phyloP scores from a whole-genome alignment of 2,113 vertebrate genomes.

The Todiramphus chloris region DNA sequence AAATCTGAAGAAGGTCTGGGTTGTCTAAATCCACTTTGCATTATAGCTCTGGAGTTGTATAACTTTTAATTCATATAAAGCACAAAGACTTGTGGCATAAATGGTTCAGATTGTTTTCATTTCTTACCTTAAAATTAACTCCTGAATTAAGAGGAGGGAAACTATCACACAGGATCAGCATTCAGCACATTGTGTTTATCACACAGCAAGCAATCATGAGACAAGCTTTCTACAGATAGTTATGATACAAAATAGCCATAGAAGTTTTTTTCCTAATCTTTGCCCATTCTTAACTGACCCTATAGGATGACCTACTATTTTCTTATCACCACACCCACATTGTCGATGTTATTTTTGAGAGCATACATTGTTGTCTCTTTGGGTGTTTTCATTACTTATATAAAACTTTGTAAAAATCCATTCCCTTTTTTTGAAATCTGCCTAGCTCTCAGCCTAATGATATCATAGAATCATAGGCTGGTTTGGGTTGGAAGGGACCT shows the following conservation, averaged over 20 bases:
- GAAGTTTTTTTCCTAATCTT: background rate
- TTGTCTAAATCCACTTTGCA: background rate
- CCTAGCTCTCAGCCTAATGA: background rate
- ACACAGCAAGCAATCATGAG: background rate
- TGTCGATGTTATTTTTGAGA: background rate
- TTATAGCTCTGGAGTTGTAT: background rate
- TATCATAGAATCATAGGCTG: too few species aligned
- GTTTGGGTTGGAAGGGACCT: too few species aligned
- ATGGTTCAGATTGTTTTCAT: background rate
- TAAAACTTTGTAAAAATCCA: background rate
- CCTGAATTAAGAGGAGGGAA: background rate
- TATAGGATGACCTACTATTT: background rate
- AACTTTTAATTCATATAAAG: background rate
- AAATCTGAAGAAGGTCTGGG: background rate
- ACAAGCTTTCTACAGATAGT: background rate
- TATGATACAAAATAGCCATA: background rate
- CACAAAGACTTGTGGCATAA: background rate
- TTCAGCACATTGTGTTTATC: background rate
- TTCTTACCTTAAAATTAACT: background rate
- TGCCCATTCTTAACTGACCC: background rate
- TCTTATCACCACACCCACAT: background rate
- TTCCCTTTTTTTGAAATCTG: background rate
- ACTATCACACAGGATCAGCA: background rate
- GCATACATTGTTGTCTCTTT: background rate
- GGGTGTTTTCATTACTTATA: background rate